Base-by-base conservation (phyloP, 23 tunicate genomes). In the Ciona savignyi region DNA sequence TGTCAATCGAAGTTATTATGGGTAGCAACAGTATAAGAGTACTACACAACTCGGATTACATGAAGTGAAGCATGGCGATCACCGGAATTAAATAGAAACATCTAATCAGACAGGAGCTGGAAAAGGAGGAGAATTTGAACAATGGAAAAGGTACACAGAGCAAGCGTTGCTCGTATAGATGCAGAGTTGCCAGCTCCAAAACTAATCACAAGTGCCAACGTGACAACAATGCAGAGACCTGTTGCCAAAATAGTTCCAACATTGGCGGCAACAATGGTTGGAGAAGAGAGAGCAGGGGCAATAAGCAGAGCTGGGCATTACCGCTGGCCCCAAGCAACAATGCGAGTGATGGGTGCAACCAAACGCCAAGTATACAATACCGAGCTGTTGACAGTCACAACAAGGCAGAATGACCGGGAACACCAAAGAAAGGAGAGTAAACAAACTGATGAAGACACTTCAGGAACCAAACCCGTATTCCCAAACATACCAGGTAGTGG, bases 271-370 rank as follows among this genome's bases (percentile, higher is more conserved):
- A 66, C 68, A 25, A 63, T 71, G 60, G 65, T 25, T 2, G 30
- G 73, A 25, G 74, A 66, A 49, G 30, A 35, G 29, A 60, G 87
- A 56, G 66, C 87, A 23, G 80, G 80, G 25, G 80, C 80, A 4
- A 78, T 82, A 33, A 82, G 87, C 75, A 33, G 80, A 82, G 80
- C 80, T n/a, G 80, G 80, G 2, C 70, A 82, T 28, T 75, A 82
- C 49, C 34, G 87, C 33, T 82, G 80, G 80, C 87, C 87, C 4
- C 87, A 82, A 74, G 87, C 87, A 23, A 82, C 80, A 6, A 74
- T 82, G 75, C 75, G 74, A 23, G 75, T 82, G 34, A 68, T 67
- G 80, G 87, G 87, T 22, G 80, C 79, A 48, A 61, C 60, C 2
- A 78, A 82, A 74, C 75, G 75, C 69, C 62, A 68, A 42, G 70